These are phyloP conservation scores for Cisticola juncidis DNA, from an alignment of 2,113 vertebrate genomes.

Conservation along the genomic window DNA sequence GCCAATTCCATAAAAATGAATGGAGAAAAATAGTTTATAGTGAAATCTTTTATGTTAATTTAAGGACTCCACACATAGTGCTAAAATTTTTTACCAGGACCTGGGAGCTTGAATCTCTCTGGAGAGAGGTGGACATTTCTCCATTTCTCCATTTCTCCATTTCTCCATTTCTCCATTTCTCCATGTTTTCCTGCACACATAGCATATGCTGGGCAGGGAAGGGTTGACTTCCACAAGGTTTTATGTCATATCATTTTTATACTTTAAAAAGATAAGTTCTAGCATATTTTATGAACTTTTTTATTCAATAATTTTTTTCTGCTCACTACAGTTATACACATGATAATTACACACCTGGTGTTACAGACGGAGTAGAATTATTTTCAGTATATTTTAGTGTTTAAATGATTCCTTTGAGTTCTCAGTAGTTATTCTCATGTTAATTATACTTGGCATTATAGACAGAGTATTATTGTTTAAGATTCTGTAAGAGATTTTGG, in stretches of 20 bases:
- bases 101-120: not conserved
- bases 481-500: not conserved
- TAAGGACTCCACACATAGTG: not conserved
- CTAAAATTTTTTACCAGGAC: not conserved
- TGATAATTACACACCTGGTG: not conserved
- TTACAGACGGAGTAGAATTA: not conserved
- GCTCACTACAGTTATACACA: not conserved
- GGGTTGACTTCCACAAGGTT: not conserved
- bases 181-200: not conserved
- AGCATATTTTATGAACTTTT: not conserved
- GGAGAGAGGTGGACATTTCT: not conserved
- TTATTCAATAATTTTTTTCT: not conserved
- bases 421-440: not conserved
- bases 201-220: not conserved
- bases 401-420: not conserved
- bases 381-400: conserved; percentile 5
- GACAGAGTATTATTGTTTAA: not conserved
- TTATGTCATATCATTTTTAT: not conserved
- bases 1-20: not conserved
- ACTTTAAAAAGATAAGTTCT: not conserved
- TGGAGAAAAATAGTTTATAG: not conserved
- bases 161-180: not conserved
- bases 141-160: accelerated
- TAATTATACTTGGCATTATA: not conserved
- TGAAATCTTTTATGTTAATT: not conserved